phyloP scores from a whole-genome alignment of 2,797 vertebrate genomes.

The Meriones psammophilus region DNA sequence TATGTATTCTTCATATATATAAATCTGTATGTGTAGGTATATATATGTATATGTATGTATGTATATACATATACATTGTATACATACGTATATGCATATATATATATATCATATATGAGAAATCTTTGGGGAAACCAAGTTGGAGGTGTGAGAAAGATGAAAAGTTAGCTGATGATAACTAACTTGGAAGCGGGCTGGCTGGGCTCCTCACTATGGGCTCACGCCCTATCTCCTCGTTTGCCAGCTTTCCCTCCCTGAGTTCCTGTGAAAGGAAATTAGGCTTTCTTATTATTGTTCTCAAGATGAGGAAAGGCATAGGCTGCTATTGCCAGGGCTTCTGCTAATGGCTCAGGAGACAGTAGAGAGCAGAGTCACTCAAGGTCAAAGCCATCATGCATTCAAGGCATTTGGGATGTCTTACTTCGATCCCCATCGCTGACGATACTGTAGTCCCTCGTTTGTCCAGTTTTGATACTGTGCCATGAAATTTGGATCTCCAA shows the following conservation, averaged over 20 bases:
- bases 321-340: constrained; percentile 26
- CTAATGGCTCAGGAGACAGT: neutral
- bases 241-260: constrained; percentile 9
- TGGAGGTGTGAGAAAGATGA: neutral
- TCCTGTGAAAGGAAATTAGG: constrained; percentile 6
- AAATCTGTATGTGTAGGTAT: neutral
- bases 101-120: neutral
- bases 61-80: too few relatives aligned
- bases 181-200: neutral
- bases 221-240: neutral
- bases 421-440: constrained; percentile 33
- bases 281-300: neutral
- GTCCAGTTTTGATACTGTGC: constrained; percentile 46
- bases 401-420: constrained; percentile 68
- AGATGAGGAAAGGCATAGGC: neutral
- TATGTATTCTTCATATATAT: too few relatives aligned
- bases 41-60: neutral
- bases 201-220: neutral
- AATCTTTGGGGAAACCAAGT: constrained; percentile 2
- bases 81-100: neutral
- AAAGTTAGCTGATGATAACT: neutral
- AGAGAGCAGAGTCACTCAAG: constrained; percentile 45
- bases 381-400: neutral
- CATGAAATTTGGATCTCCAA: constrained; percentile 67
- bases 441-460: neutral